phyloP scores from a whole-genome alignment of 2,797 vertebrate genomes.

The Lithobates sylvaticus region DNA sequence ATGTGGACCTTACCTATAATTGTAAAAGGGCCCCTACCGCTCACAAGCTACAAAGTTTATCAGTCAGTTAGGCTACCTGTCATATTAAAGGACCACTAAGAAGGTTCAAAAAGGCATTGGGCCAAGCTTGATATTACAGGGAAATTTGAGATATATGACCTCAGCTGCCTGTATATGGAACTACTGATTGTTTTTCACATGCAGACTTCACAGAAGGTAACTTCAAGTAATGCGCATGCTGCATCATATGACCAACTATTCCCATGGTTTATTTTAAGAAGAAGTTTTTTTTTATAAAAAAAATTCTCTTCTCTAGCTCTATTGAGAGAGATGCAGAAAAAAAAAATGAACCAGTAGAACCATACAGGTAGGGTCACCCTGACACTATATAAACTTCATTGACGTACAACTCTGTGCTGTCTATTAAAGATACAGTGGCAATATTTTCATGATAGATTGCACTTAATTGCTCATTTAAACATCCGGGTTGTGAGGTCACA shows the following conservation, averaged over 20 bases:
- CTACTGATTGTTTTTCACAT: too few species aligned
- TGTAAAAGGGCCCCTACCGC: too few species aligned
- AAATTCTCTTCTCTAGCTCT: neutral
- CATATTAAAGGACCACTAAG: neutral
- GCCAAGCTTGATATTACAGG: too few species aligned
- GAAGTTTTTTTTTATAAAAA: neutral
- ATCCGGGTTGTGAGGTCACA: neutral
- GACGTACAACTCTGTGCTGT: neutral
- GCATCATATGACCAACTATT: too few species aligned
- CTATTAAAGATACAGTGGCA: slow-evolving; percentile 2
- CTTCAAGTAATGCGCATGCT: too few species aligned
- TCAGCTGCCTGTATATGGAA: too few species aligned
- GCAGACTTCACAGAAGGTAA: too few species aligned
- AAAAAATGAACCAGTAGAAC: neutral
- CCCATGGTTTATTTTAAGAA: neutral
- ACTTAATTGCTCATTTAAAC: slow-evolving; percentile 41
- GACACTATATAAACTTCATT: neutral
- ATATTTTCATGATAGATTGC: slow-evolving; percentile 20
- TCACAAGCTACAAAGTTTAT: too few species aligned
- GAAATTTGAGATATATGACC: too few species aligned
- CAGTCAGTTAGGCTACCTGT: neutral
- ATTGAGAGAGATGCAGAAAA: neutral
- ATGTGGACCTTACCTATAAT: too few species aligned
- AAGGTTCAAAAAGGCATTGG: neutral
- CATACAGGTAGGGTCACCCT: neutral